These are phyloP conservation scores for Brachyopa scutellaris DNA, from an alignment of 2,888 invertebrate species.

Conservation along the genomic window DNA sequence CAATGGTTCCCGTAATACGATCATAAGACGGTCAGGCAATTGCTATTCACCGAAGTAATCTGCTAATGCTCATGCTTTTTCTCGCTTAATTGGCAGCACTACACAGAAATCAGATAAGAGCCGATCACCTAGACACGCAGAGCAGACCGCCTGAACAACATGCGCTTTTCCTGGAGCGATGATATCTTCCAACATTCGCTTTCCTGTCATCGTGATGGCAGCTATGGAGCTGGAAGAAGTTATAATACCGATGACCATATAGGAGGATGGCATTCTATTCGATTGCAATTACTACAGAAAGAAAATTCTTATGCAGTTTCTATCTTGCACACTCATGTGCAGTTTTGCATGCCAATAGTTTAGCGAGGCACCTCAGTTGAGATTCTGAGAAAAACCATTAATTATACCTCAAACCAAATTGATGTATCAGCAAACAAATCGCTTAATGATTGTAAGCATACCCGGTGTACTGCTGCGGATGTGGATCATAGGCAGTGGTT, in stretches of 20 bases:
- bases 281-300: conserved; percentile 18
- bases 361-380: neutral
- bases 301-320: neutral
- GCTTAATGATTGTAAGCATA: conserved; percentile 14
- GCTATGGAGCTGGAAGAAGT: conserved; percentile 1
- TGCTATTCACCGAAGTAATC: conserved; percentile 33
- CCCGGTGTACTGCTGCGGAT: no score
- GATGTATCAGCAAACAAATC: conserved; percentile 20
- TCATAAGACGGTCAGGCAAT: conserved; percentile 24
- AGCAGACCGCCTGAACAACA: neutral
- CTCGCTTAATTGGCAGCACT: conserved; percentile 58
- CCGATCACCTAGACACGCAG: conserved; percentile 30
- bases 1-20: conserved; percentile 43
- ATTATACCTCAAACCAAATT: conserved; percentile 20
- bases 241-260: conserved; percentile 10
- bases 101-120: conserved; percentile 62
- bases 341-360: neutral
- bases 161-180: conserved; percentile 30
- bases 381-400: conserved; percentile 17
- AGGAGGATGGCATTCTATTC: conserved; percentile 8
- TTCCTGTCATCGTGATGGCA: conserved; percentile 38
- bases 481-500: neutral
- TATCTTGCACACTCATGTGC: no score
- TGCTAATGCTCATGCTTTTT: conserved; percentile 47
- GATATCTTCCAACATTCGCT: conserved; percentile 21